Conservation (phyloP, 2,113 vertebrate species). For the Phyllostomus hastatus region DNA sequence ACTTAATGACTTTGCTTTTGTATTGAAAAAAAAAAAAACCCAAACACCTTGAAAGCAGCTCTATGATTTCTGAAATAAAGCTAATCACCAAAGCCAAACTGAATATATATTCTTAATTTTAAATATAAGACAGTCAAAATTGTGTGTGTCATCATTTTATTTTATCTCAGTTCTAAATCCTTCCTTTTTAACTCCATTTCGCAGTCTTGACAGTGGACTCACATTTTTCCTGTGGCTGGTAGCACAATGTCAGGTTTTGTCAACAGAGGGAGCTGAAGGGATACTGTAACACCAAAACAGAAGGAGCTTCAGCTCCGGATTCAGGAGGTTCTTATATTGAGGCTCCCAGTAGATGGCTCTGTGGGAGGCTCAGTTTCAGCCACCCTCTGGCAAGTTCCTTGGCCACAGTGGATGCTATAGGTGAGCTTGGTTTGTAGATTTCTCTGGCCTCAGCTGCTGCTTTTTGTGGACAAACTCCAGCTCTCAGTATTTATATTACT, state of each 20-base stretch:
- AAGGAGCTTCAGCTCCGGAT: not conserved
- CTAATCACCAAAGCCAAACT: not conserved
- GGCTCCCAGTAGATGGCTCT: not conserved
- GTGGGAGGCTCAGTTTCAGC: too few relatives aligned
- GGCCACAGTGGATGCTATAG: not conserved
- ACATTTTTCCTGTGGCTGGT: not conserved
- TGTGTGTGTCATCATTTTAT: not conserved
- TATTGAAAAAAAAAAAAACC: not conserved
- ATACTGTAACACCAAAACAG: not conserved
- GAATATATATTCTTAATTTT: not conserved
- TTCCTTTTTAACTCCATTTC: not conserved
- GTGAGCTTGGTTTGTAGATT: not conserved
- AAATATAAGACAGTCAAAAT: not conserved
- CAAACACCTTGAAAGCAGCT: not conserved
- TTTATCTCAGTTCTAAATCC: not conserved
- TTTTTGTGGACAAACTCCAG: not conserved
- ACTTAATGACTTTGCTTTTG: not conserved
- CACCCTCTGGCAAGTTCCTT: not conserved
- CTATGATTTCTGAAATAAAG: conserved; percentile 14
- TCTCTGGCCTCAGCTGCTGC: not conserved
- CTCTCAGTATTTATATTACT: not conserved
- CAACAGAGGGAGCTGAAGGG: not conserved
- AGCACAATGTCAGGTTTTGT: not conserved
- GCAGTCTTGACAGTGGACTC: not conserved
- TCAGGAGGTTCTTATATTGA: not conserved